Base-by-base conservation (phyloP, 1,140 invertebrate genomes). In the Ips nitidus region DNA sequence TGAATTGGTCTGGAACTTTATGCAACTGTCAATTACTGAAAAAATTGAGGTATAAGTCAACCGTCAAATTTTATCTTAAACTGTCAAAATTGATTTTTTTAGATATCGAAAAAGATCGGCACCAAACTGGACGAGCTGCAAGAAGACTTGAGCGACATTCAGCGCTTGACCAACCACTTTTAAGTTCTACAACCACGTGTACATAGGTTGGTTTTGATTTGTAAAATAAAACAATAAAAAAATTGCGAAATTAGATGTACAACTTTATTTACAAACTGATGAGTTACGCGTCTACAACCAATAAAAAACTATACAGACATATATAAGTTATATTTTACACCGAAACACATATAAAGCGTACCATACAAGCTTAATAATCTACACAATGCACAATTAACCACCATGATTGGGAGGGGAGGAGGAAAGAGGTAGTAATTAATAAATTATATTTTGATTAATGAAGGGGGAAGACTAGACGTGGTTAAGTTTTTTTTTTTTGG, bases 71-170 rank as follows among this genome's bases (percentile, higher is more conserved):
- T 43, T 56, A 43, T 42, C 5, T 1, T 8, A 37, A 41, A 8
- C n/a, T 60, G 45, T 65, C 63, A 50, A 98, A 80, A 41, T 70
- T 65, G n/a, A n/a, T 98, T 97, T 7, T 58, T 64, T 63, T 38
- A 85, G 84, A 83, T 91, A 53, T 92, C 95, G 0, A 95, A 93
- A 78, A 97, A 97, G 81, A 97, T 98, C 78, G 97, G 97, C 52
- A 97, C 95, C 3, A 92, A 91, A 78, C 87, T 91, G 5, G 93
- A 97, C 74, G 95, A 98, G 83, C 89, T 98, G 55, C 86, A 95
- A 42, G 90, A 94, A 67, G 96, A 98, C 81, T 83, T 98, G 42
- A 88, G 90, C 70, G 95, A 98, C 80, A 93, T 98, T 75, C 91
- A 97, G 77, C 86, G 91, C 78, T 85, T 94, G 75, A 92, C 94